phyloP scores from a whole-genome alignment of 2,113 vertebrate species.

The Chaetodon auriga region DNA sequence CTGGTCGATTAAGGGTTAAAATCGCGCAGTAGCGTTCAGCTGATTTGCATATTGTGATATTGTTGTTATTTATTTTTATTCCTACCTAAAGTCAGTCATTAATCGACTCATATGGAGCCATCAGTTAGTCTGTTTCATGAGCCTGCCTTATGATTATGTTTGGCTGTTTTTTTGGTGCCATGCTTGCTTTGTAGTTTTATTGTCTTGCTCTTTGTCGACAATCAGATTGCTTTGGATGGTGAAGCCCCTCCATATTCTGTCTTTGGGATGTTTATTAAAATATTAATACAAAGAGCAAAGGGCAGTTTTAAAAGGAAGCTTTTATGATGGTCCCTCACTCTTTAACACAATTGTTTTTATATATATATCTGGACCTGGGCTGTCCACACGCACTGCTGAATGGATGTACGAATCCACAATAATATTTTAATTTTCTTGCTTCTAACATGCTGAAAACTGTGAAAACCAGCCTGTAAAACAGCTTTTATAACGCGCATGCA shows the following conservation, averaged over 20 bases:
- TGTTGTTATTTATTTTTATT: conserved; percentile 15
- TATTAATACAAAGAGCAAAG: not conserved
- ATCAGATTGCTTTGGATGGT: not conserved
- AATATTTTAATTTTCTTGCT: not conserved
- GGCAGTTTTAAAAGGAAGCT: not conserved
- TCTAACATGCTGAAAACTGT: not conserved
- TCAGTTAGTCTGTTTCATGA: not conserved
- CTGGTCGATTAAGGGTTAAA: conserved; percentile 45
- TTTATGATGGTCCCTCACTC: conserved; percentile 5
- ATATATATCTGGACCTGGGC: not conserved
- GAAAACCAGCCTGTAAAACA: not conserved
- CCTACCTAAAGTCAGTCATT: not conserved
- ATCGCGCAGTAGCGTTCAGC: not conserved
- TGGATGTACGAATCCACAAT: not conserved
- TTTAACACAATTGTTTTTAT: not conserved
- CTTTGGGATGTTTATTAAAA: conserved; percentile 11
- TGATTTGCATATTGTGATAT: conserved; percentile 12
- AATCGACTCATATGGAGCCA: not conserved
- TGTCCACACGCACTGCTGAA: not conserved
- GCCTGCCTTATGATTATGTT: not conserved
- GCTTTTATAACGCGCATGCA: not conserved
- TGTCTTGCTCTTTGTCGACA: conserved; percentile 4
- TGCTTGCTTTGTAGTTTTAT: conserved; percentile 6
- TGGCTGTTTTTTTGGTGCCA: conserved; percentile 6
- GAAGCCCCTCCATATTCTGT: not conserved